Conservation (phyloP, 2,888 invertebrate species). For the Blera fallax region DNA sequence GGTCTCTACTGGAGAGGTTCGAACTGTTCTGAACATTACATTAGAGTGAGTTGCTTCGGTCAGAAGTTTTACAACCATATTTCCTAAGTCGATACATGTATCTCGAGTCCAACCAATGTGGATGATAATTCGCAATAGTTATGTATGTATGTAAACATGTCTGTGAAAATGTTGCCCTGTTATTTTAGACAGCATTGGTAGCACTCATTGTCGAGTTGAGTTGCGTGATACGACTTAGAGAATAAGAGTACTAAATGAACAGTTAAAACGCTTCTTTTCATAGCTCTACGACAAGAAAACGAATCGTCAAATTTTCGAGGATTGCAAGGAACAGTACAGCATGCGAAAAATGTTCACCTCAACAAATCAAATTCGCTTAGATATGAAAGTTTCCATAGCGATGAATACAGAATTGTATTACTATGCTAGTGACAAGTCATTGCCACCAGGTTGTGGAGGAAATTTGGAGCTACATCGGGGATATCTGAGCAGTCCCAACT, state of each 20-base stretch:
- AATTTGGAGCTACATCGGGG: slow-evolving; percentile 73
- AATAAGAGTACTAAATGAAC: background rate
- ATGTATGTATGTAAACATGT: no score
- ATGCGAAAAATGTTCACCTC: slow-evolving; percentile 53
- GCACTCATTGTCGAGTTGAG: no score
- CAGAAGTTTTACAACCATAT: background rate
- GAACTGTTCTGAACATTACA: slow-evolving; percentile 24
- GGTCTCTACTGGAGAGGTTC: slow-evolving; percentile 79
- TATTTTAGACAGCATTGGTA: no score
- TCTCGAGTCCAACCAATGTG: no score
- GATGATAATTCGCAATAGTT: no score
- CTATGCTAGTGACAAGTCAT: slow-evolving; percentile 70
- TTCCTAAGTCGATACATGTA: background rate
- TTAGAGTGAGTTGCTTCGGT: slow-evolving; percentile 74
- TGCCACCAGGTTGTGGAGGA: slow-evolving; percentile 78
- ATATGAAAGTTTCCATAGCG: background rate
- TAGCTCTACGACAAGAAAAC: slow-evolving; percentile 76
- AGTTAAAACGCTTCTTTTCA: background rate
- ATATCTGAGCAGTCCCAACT: slow-evolving; percentile 86
- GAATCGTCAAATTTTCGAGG: slow-evolving; percentile 73
- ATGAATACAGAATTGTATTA: slow-evolving; percentile 63
- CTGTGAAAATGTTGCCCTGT: no score
- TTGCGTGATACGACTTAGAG: background rate
- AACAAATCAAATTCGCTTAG: slow-evolving; percentile 76
- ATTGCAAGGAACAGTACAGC: slow-evolving; percentile 23